Evolutionary conservation across 2,888 invertebrate species (phyloP), one percentile per base, ranked within the genome.

Genomic region (Aelia acuminata): DNA sequence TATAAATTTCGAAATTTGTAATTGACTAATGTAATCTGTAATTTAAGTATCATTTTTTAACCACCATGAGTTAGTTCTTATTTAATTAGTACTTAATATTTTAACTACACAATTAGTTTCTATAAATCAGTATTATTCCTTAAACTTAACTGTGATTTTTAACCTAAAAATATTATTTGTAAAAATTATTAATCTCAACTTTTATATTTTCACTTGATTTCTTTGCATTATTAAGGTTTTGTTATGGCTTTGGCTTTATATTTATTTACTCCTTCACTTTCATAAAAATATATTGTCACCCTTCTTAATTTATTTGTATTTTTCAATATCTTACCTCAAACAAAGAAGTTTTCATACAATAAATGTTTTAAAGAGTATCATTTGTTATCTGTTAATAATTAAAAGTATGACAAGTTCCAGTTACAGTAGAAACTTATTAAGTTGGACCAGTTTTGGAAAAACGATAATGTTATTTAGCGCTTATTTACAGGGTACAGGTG

Each of bases 81-180:
- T 70, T 31, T 57, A 22, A 80, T 80, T 80, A 47, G 43, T 80
- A 80, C 80, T 80, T 80, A 80, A 43, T n/a, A 35, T 43, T 10
- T 43, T 80, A n/a, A 80, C 11, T n/a, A 39, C 22, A 43, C 22
- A 80, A 13, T 43, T 80, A 43, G 80, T 11, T 80, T 80, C 13
- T 80, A 43, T 80, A 80, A 39, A 80, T 80, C 80, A 80, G 80
- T 80, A 80, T 80, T 80, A 80, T 80, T 80, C n/a, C 43, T 80
- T 43, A 22, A 80, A 80, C 80, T 43, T 43, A 80, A 80, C 80
- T 80, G 80, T 80, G 80, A 80, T 80, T 80, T 43, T 43, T 80
- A 80, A 80, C 80, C 18, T 43, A 43, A 43, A 70, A 43, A 43
- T 47, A 75, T 80, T 80, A 80, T 80, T 43, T 80, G 4, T 80